Evolutionary conservation across 2,888 invertebrate genomes (phyloP).

Genomic region (Sarcophaga carnaria): DNA sequence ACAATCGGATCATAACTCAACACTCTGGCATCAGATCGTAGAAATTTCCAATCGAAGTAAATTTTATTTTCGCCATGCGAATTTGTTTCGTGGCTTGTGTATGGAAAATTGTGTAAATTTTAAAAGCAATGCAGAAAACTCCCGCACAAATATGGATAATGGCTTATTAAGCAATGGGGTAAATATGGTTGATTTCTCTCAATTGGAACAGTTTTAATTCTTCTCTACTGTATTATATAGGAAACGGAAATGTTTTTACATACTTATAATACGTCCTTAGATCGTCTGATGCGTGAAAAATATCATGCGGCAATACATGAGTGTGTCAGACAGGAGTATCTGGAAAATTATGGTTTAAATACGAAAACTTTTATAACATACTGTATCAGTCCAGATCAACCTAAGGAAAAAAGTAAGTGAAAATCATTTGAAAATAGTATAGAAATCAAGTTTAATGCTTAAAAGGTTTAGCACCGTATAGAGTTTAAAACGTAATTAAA

Average conservation of each 20-base stretch:
- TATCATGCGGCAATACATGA: conserved; percentile 71
- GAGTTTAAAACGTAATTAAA: too few relatives aligned
- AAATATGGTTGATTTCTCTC: background rate
- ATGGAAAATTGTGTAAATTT: conserved; percentile 71
- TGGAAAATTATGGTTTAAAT: conserved; percentile 68
- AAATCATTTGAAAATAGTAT: background rate
- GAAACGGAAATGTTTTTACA: conserved; percentile 36
- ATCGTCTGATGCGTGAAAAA: conserved; percentile 14
- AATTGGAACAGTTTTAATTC: background rate
- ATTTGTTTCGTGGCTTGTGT: conserved; percentile 75
- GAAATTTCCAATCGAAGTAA: conserved; percentile 68
- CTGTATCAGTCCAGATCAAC: conserved; percentile 72
- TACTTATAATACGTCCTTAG: conserved; percentile 2
- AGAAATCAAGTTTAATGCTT: background rate
- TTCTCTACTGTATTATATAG: background rate
- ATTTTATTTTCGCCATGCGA: conserved; percentile 75
- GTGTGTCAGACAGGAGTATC: conserved; percentile 74
- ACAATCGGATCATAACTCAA: conserved; percentile 72
- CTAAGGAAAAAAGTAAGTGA: conserved; percentile 36
- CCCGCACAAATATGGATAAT: too few relatives aligned
- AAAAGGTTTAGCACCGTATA: too few relatives aligned
- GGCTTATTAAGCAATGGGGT: conserved; percentile 70
- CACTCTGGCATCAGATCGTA: conserved; percentile 75
- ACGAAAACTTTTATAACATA: conserved; percentile 75
- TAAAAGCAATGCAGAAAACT: conserved; percentile 15